Evolutionary conservation across 2,888 invertebrate genomes (phyloP), one percentile per base, ranked within the genome.

Genomic region (Trachelus tabidus): DNA sequence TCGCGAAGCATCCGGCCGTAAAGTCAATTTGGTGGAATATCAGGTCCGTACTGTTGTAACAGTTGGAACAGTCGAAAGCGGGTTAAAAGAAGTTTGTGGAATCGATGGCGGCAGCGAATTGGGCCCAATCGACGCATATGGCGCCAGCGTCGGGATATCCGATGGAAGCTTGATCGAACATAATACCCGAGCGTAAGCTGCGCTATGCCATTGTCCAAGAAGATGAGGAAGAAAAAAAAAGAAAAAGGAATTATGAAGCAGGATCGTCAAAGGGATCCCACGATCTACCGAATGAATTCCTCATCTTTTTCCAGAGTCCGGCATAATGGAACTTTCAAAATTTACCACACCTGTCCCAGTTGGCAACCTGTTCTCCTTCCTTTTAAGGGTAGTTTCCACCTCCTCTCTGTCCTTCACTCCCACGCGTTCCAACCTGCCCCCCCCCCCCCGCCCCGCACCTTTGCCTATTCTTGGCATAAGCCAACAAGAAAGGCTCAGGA

Each of bases 11-110:
- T 73, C 76, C 77, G 75, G 79, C 81, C 81, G 81, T 81, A 80
- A 81, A 81, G 79, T 79, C 80, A 78, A 83, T 81, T 81, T 80
- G 76, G 75, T 73, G 30, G 76, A 81, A 82, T 74, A 34, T 78
- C 80, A 56, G 23, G 56, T 56, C 9, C 56, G 56, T 56, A 56
- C 56, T 2, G 40, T 23, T 15, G 4, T 4, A 15, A 40, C 40
- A 6, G 56, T 56, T 56, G 56, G 56, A 56, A 56, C 56, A 23
- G 23, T 56, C 9, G 56, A 0, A 23, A 56, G 4, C 56, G 4
- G 56, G 56, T 56, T 56, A 23, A 23, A 56, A 23, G 56, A 23
- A 23, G 9, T 23, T 23, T 23, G 23, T 9, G 23, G 56, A 56
- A 56, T 56, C 56, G 56, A 56, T 56, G 56, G 9, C 23, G 23